Conservation (phyloP, 1,140 invertebrate species). For the Cephus cinctus region DNA sequence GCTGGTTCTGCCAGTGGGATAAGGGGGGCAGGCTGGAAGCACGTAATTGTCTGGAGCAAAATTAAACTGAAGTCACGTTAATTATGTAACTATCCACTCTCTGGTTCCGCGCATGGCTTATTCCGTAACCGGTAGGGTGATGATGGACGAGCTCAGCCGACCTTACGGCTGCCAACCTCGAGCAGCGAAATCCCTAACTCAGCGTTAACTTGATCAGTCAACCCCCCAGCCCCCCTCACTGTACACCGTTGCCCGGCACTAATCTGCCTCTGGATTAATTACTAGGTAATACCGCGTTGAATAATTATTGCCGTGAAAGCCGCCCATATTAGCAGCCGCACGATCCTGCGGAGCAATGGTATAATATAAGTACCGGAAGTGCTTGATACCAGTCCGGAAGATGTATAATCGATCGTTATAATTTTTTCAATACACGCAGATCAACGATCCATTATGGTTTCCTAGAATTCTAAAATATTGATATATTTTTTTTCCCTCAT, state of each 20-base stretch:
- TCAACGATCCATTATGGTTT: too few species aligned
- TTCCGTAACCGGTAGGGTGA: constrained; percentile 38
- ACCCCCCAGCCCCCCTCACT: constrained; percentile 26
- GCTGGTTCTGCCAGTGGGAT: constrained; percentile 7
- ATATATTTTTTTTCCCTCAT: too few species aligned
- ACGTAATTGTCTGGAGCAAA: constrained; percentile 51
- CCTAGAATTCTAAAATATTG: too few species aligned
- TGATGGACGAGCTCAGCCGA: constrained; percentile 52
- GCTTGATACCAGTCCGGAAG: too few species aligned
- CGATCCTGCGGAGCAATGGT: too few species aligned
- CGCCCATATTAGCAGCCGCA: too few species aligned
- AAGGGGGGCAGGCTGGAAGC: constrained; percentile 19
- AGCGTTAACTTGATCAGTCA: constrained; percentile 54
- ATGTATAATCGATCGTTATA: too few species aligned
- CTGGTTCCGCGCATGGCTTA: constrained; percentile 30
- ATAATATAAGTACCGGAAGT: too few species aligned
- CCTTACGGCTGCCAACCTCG: constrained; percentile 47
- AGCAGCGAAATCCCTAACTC: constrained; percentile 50
- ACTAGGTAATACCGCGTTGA: constrained; percentile 44
- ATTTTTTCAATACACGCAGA: too few species aligned
- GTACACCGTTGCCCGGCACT: constrained; percentile 35
- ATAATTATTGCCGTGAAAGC: constrained; percentile 37
- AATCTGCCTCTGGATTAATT: constrained; percentile 53
- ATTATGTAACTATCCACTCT: constrained; percentile 47
- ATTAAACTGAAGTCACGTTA: constrained; percentile 57